Evolutionary conservation across 2,888 invertebrate genomes (phyloP).

Genomic region (Caenorhabditis virilis): DNA sequence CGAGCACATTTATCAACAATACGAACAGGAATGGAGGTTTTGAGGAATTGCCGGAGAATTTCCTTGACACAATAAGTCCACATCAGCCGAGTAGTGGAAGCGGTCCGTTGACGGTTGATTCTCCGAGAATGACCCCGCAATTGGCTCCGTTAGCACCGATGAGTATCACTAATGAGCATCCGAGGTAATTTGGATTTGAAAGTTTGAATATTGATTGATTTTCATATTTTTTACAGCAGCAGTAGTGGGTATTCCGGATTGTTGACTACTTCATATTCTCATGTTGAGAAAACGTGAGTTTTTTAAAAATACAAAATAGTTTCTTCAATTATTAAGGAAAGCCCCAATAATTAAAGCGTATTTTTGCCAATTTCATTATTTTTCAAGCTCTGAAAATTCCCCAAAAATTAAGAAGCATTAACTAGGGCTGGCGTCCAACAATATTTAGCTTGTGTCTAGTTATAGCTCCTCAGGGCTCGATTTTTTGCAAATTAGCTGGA

Average conservation of each 20-base stretch:
- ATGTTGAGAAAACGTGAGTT: no score
- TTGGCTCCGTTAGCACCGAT: conserved; percentile 35
- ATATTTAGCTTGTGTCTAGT: neutral
- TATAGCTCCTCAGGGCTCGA: no score
- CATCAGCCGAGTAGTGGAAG: conserved; percentile 21
- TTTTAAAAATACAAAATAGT: no score
- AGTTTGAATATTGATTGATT: conserved; percentile 10
- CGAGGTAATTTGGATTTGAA: no score
- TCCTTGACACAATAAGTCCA: conserved; percentile 64
- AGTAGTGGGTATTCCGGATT: conserved; percentile 8
- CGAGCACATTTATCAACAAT: conserved; percentile 45
- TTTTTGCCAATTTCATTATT: neutral
- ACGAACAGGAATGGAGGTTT: conserved; percentile 38
- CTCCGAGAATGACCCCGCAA: neutral
- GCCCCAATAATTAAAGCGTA: no score
- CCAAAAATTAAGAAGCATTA: no score
- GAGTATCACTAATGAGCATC: conserved; percentile 44
- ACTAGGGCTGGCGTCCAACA: no score
- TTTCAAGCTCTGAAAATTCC: neutral
- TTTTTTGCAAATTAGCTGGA: no score
- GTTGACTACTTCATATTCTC: conserved; percentile 4
- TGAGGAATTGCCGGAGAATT: conserved; percentile 67
- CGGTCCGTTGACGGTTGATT: neutral
- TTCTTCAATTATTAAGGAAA: no score
- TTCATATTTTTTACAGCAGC: conserved; percentile 8